These are phyloP conservation scores for Musca vetustissima DNA, from an alignment of 1,140 invertebrate genomes.

Conservation along the genomic window DNA sequence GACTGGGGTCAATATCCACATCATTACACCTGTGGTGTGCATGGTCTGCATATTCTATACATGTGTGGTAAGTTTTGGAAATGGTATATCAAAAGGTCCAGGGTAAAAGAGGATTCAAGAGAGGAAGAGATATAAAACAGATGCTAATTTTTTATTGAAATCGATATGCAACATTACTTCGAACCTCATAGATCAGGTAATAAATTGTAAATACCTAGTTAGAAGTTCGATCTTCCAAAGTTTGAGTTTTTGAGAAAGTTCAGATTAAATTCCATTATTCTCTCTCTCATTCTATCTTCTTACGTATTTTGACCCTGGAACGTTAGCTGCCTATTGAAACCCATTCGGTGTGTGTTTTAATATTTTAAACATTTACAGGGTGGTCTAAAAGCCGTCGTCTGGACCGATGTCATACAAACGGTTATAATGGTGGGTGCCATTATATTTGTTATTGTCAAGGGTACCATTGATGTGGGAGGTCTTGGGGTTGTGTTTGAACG, in stretches of 20 bases:
- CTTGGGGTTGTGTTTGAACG: constrained; percentile 69
- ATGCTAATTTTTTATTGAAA: too few relatives aligned
- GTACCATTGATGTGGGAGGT: constrained; percentile 79
- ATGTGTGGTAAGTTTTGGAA: constrained; percentile 68
- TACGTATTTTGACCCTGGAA: too few relatives aligned
- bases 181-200: too few relatives aligned
- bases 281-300: too few relatives aligned
- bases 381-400: constrained; percentile 90
- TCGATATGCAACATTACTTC: too few relatives aligned
- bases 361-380: constrained; percentile 61
- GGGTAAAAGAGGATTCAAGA: constrained; percentile 30
- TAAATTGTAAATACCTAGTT: too few relatives aligned
- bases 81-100: too few relatives aligned
- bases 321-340: too few relatives aligned
- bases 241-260: too few relatives aligned
- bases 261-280: too few relatives aligned
- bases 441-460: constrained; percentile 78
- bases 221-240: too few relatives aligned
- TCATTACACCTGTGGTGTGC: constrained; percentile 79
- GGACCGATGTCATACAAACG: constrained; percentile 90
- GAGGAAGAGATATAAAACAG: constrained; percentile 23
- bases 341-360: too few relatives aligned
- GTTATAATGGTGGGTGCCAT: constrained; percentile 84
- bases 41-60: constrained; percentile 88
- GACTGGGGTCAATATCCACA: constrained; percentile 80